Base-by-base conservation (phyloP, 2,797 vertebrate species). In the Sebastes minor region DNA sequence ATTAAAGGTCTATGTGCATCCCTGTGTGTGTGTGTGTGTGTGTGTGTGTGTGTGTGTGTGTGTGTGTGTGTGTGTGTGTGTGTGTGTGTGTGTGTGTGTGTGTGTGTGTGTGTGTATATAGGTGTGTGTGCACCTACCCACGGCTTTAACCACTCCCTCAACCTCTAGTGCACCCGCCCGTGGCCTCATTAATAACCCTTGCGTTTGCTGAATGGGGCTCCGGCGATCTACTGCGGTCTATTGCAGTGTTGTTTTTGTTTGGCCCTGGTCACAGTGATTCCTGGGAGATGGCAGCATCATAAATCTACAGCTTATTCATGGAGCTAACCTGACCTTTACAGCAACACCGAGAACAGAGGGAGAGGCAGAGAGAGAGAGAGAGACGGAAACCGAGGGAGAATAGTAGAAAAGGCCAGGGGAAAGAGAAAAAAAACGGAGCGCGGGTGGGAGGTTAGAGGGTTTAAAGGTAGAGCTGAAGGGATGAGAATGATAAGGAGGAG, bases 291-390 rank as follows among this genome's bases (percentile, higher is more conserved):
- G 89, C 94, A 93, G 91, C 91, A 89, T 93, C 92, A 94, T 95
- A 92, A 94, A 95, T 95, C 93, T 92, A 86, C 85, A 88, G 92
- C 94, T 93, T 92, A 93, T 94, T 94, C 92, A 92, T 87, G 89
- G 92, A 89, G 91, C 87, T 84, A 86, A 88, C 88, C 91, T 92
- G 93, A 95, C 93, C 93, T 94, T 93, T 94, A 90, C 88, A 64
- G 91, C 86, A 87, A 87, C 75, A 69, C 70, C 10, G 64, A 85
- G 81, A 88, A 85, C 78, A 83, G 73, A 81, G n/a, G 27, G 80
- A 80, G 52, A 74, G 71, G 20, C 28, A 65, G 52, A 32, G 66
- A 71, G 57, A 53, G 78, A 63, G 57, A 53, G 78, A 46, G 67
- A 63, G 71, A 75, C 52, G 74, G 74, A 85, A 88, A 61, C 65